Percentiles rank a stretch among this genome's conserved stretches.
These are phyloP conservation scores for Prosopocoilus inquinatus DNA, from an alignment of 2,888 invertebrate genomes.

Conservation along the genomic window DNA sequence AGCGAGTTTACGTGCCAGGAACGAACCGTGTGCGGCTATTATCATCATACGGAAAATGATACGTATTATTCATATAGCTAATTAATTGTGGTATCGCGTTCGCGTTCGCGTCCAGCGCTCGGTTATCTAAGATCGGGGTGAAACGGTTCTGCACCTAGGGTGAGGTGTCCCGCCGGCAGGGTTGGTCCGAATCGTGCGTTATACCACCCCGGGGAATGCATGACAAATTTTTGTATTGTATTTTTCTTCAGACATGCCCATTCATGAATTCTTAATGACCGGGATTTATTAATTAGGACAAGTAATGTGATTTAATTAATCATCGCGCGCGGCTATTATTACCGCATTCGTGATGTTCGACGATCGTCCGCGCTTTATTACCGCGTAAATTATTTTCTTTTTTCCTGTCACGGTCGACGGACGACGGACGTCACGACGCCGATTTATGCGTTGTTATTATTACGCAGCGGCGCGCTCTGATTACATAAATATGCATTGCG, in stretches of 20 bases:
- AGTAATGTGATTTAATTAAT: slow-evolving; percentile 37
- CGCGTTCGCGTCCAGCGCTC: not conserved
- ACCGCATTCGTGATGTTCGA: not conserved
- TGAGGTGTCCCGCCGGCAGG: slow-evolving; percentile 19
- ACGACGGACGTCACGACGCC: not conserved
- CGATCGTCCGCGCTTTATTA: slow-evolving; percentile 2
- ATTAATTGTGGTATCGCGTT: slow-evolving; percentile 20
- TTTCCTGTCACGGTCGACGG: not conserved
- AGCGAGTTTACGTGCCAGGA: too few relatives aligned
- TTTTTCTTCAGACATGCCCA: slow-evolving; percentile 25
- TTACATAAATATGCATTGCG: too few relatives aligned
- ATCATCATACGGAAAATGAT: slow-evolving; percentile 17
- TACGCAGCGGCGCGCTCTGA: not conserved
- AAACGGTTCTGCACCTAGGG: slow-evolving; percentile 18
- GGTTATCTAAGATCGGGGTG: slow-evolving; percentile 13
- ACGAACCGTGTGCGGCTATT: not conserved
- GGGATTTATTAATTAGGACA: slow-evolving; percentile 39
- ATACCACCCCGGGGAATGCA: slow-evolving; percentile 3
- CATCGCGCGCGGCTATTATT: not conserved
- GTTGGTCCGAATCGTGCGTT: slow-evolving; percentile 10
- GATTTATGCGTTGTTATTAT: too few relatives aligned
- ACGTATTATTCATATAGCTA: slow-evolving; percentile 17
- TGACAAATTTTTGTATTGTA: slow-evolving; percentile 34
- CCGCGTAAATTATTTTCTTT: slow-evolving; percentile 4
- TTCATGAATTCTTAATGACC: slow-evolving; percentile 29